These are phyloP conservation scores for Leptopilina boulardi DNA, from an alignment of 1,140 invertebrate genomes.

Conservation along the genomic window DNA sequence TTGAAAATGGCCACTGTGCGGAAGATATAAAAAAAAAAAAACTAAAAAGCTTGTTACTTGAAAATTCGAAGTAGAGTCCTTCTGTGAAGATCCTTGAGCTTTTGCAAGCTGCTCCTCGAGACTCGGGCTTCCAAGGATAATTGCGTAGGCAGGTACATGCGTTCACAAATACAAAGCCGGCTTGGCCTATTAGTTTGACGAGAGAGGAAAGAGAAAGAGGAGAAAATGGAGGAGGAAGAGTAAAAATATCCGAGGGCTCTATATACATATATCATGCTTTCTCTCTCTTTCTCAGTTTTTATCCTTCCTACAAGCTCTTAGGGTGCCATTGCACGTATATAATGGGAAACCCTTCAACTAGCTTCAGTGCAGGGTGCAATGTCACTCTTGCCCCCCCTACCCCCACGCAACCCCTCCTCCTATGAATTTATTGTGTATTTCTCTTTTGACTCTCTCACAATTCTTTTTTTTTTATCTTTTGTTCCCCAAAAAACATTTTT, in stretches of 20 bases:
- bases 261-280: neutral
- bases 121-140: constrained; percentile 64
- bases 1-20: no score
- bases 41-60: constrained; percentile 47
- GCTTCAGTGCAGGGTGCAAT: constrained; percentile 52
- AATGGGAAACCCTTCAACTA: constrained; percentile 72
- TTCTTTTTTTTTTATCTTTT: constrained; percentile 23
- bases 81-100: constrained; percentile 53
- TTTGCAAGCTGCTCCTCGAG: constrained; percentile 49
- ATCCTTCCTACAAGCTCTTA: constrained; percentile 37
- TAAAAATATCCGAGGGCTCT: constrained; percentile 59
- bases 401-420: constrained; percentile 39
- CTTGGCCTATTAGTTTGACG: constrained; percentile 63
- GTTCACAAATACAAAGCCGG: constrained; percentile 43
- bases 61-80: constrained; percentile 53
- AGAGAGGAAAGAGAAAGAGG: no score
- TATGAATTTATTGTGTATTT: constrained; percentile 57
- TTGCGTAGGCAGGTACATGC: constrained; percentile 62
- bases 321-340: constrained; percentile 64
- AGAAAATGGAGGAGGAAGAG: no score
- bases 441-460: constrained; percentile 41
- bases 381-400: constrained; percentile 39
- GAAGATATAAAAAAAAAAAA: constrained; percentile 42
- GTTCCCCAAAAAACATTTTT: neutral
- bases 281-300: constrained; percentile 41